Percentiles rank a stretch among this genome's conserved stretches.
Evolutionary conservation across 2,888 invertebrate genomes (phyloP).

Genomic region (Bursaphelenchus okinawaensis): DNA sequence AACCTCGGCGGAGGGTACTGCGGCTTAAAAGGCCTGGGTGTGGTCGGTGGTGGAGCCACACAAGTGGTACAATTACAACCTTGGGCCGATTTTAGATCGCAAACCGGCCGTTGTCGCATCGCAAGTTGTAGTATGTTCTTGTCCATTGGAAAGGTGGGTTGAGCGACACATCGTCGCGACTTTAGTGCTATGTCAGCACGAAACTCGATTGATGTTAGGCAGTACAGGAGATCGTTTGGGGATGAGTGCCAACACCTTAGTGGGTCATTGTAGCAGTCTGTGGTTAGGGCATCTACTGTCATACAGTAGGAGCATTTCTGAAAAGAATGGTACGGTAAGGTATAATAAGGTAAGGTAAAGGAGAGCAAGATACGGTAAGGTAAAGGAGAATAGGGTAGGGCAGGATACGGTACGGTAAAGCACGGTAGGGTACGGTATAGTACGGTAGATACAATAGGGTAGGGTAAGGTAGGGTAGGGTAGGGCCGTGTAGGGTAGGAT

Average conservation of each 20-base stretch:
- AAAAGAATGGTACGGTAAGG: not conserved
- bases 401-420: no score
- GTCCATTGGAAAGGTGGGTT: not conserved
- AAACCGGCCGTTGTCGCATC: not conserved
- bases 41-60: not conserved
- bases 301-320: constrained; percentile 9
- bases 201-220: constrained; percentile 8
- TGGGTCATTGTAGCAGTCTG: constrained; percentile 7
- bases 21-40: not conserved
- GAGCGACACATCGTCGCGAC: constrained; percentile 1
- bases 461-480: no score
- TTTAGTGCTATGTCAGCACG: not conserved
- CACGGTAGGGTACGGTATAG: no score
- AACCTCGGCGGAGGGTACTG: not conserved
- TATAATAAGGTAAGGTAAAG: not conserved
- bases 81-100: not conserved
- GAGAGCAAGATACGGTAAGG: no score
- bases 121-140: not conserved
- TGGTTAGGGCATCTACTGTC: constrained; percentile 2
- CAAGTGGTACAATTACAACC: not conserved
- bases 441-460: no score
- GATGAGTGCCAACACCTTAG: constrained; percentile 5
- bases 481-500: no score
- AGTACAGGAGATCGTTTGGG: constrained; percentile 9
- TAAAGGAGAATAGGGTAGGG: no score